phyloP scores from a whole-genome alignment of 2,113 vertebrate genomes.

The Sciurus niger region DNA sequence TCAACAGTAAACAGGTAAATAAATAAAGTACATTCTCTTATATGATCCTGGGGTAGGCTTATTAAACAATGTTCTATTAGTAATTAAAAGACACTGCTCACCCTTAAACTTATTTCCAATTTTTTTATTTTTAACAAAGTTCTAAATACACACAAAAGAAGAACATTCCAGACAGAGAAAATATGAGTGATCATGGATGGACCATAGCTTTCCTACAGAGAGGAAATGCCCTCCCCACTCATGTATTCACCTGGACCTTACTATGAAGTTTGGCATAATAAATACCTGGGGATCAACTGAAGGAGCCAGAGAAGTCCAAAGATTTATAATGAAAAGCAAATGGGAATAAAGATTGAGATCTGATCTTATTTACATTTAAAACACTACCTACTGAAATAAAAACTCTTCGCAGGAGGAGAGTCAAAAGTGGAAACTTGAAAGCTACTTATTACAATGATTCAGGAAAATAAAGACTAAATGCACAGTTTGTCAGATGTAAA shows the following conservation, averaged over 20 bases:
- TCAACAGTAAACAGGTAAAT: neutral
- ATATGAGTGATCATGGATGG: neutral
- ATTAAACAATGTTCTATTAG: neutral
- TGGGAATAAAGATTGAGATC: neutral
- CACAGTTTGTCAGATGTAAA: neutral
- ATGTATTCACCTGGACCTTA: neutral
- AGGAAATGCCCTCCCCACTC: neutral
- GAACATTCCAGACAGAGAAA: neutral
- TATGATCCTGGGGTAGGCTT: neutral
- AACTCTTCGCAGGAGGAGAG: neutral
- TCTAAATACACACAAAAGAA: neutral
- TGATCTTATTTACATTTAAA: slow-evolving; percentile 38
- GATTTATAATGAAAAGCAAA: neutral
- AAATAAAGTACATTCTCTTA: neutral
- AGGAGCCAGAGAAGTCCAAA: neutral
- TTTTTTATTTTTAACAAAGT: neutral
- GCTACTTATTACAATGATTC: neutral
- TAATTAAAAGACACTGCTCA: neutral
- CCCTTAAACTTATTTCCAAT: slow-evolving; percentile 1
- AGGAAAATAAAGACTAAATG: slow-evolving; percentile 4
- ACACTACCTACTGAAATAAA: neutral
- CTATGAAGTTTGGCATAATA: neutral
- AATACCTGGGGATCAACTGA: neutral
- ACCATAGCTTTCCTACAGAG: neutral
- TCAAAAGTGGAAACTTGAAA: neutral